These are phyloP conservation scores for Metaphire vulgaris DNA, from an alignment of 1,140 invertebrate genomes.

Conservation along the genomic window DNA sequence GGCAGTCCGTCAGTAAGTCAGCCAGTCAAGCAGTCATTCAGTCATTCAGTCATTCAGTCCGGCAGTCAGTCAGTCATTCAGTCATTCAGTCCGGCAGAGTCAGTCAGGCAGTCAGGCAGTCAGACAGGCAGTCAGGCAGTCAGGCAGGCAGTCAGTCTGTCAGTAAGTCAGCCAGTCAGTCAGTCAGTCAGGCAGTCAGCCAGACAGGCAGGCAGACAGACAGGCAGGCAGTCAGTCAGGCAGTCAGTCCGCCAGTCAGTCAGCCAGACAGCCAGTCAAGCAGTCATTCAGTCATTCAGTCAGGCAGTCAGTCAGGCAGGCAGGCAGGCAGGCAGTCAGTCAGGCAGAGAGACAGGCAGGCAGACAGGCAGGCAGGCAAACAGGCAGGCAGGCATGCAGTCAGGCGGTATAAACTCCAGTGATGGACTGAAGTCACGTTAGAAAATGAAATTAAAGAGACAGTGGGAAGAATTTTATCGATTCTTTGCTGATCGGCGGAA, in stretches of 20 bases:
- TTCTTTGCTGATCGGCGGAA: no score
- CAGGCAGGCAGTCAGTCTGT: no score
- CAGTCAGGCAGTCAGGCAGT: no score
- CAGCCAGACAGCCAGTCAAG: slow-evolving; percentile 27
- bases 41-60: slow-evolving; percentile 3
- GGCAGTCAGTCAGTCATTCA: slow-evolving; percentile 9
- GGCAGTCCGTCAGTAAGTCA: slow-evolving; percentile 9
- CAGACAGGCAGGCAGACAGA: no score
- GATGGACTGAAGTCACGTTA: no score
- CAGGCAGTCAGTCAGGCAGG: slow-evolving; percentile 27
- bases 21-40: no score
- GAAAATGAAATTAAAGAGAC: no score
- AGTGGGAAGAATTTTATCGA: no score
- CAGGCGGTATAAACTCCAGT: no score
- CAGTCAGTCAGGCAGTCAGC: no score
- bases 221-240: slow-evolving; percentile 26
- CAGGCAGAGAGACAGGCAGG: slow-evolving; percentile 29
- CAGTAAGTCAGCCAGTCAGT: no score
- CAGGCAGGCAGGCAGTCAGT: slow-evolving; percentile 29
- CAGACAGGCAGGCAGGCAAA: slow-evolving; percentile 29
- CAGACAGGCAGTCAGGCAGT: slow-evolving; percentile 12
- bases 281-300: slow-evolving; percentile 27
- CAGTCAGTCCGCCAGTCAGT: slow-evolving; percentile 25
- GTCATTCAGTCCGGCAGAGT: slow-evolving; percentile 1
- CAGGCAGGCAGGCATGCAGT: slow-evolving; percentile 28